Base-by-base conservation (phyloP, 2,113 vertebrate species). In the Callospermophilus lateralis region DNA sequence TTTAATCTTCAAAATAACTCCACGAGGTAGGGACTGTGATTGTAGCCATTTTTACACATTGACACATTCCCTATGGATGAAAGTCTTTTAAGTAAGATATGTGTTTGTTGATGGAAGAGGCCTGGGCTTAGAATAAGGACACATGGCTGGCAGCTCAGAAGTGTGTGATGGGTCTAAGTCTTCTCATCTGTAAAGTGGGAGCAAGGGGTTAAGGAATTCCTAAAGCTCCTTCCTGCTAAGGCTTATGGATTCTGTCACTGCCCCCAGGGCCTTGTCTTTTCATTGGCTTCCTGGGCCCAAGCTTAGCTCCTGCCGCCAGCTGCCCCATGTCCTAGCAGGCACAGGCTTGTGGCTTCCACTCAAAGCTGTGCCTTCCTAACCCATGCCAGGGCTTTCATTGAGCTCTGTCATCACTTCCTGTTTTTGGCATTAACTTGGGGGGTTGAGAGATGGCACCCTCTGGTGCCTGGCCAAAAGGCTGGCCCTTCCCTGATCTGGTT, bases 1-100 rank as follows among this genome's bases (percentile, higher is more conserved):
- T 67, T 96, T 84, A 95, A 81, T 89, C 72, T 90, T 79, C 67
- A 78, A 55, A 89, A 90, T 20, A 78, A 74, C 72, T 32, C 79
- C 3, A 1, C 6, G 51, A 53, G 32, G 3, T 16, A 73, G 37
- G 24, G 8, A 42, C 48, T n/a, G 2, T 84, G 37, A 17, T 61
- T 51, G 61, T 1, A 39, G 45, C n/a, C 28, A 61, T 37, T 70
- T 96, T 74, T 30, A 51, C 8, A 17, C 42, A 22, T 16, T 34
- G 63, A 67, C 55, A 24, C 19, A 8, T 51, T 78, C 63, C 70
- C 58, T 24, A 5, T 11, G 28, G 32, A 48, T 67, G 45, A 51
- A 95, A 70, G 1, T 10, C 67, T 76, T 65, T 77, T 53, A 24
- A 53, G 39, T 34, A 67, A 92, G 34, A 16, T 1, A 7, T 4